These are phyloP conservation scores for Diplosoma virens DNA, from an alignment of 23 tunicate species.

Conservation along the genomic window DNA sequence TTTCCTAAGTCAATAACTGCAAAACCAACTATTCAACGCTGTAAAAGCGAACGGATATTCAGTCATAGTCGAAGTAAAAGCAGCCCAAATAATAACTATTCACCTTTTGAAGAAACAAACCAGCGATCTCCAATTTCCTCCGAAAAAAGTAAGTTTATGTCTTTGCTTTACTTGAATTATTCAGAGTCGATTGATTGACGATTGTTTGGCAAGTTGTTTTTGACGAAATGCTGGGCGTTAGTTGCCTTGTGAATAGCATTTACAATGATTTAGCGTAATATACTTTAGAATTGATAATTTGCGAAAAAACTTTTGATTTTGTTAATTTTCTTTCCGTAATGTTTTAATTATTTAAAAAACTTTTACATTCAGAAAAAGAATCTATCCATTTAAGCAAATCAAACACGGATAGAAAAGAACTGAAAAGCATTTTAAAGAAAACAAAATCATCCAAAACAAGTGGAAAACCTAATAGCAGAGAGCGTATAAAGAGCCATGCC, in stretches of 20 bases:
- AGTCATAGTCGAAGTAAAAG: conserved; percentile 19
- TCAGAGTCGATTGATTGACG: too few relatives aligned
- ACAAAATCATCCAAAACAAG: neutral
- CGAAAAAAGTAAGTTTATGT: too few relatives aligned
- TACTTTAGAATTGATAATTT: too few relatives aligned
- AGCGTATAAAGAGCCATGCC: too few relatives aligned
- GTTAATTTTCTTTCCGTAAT: too few relatives aligned
- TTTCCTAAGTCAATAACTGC: neutral
- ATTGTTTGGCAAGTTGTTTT: too few relatives aligned
- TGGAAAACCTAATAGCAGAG: too few relatives aligned
- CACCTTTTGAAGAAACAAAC: neutral
- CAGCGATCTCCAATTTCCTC: neutral
- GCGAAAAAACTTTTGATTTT: too few relatives aligned
- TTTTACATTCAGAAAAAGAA: neutral
- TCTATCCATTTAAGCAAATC: neutral
- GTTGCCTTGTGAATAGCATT: too few relatives aligned
- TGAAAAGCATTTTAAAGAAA: conserved; percentile 47
- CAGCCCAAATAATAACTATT: neutral
- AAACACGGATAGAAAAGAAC: neutral
- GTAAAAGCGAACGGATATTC: conserved; percentile 25
- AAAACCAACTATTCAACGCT: conserved; percentile 22
- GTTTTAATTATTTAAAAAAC: neutral
- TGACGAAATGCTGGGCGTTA: too few relatives aligned
- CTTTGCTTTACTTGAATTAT: too few relatives aligned
- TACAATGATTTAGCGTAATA: too few relatives aligned